Evolutionary conservation across 2,797 vertebrate genomes (phyloP), one percentile per base, ranked within the genome.

Genomic region (Micropoecilia bifurca): DNA sequence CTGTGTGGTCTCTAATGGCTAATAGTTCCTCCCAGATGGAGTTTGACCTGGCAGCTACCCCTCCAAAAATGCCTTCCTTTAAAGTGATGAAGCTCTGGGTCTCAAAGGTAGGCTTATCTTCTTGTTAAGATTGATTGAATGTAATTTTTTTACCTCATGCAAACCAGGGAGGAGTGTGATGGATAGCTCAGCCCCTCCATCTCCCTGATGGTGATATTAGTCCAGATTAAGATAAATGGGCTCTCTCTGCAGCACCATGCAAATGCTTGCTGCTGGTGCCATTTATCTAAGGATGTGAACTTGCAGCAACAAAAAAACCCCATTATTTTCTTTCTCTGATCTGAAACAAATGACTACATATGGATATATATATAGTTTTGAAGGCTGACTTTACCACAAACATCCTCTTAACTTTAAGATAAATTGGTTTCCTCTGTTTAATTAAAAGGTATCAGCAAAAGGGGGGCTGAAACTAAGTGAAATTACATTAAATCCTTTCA

Each of bases 161-260:
- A 92, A 91, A 89, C 81, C 81, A 74, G 73, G 83, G 75, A 88
- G 84, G 85, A 82, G 84, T 78, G 89, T 93, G 92, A 94, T 93
- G 86, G 90, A 94, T 94, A 80, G 90, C 86, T 88, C 89, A 81
- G 87, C 83, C 79, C 76, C 76, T 87, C 80, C 83, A 86, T 91
- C 88, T 92, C 90, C 85, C 92, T 91, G 88, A 92, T 94, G 91
- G 91, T 50, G 87, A 90, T 93, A 94, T 94, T 94, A 93, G 91
- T 88, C 84, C 85, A 92, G 91, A 94, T 94, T 94, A 94, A 92
- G 93, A 95, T 86, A 89, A 93, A 94, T 93, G 91, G 82, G 78
- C 78, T 86, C 74, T 76, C 83, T 83, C 90, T 87, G 84, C 74
- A 79, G 90, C 88, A 87, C 90, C 91, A 92, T 92, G 91, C 93